Evolutionary conservation across 35 echinoderm and acorn worm species (phyloP).

Genomic region (Eucidaris tribuloides): DNA sequence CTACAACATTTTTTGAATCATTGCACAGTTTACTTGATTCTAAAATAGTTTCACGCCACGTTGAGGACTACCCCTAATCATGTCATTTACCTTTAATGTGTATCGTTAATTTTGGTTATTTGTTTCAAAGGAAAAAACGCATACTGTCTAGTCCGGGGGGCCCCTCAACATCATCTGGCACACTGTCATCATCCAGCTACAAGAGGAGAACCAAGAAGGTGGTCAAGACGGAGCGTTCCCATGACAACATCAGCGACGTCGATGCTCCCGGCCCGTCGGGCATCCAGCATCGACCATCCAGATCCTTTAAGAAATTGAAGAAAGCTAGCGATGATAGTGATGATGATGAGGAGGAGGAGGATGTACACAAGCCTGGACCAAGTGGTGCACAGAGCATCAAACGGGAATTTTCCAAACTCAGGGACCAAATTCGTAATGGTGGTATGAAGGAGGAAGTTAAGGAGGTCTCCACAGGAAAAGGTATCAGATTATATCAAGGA

Average conservation of each 20-base stretch:
- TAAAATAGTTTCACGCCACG: no score
- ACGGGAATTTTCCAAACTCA: background rate
- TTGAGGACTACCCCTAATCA: no score
- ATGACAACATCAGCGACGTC: slow-evolving; percentile 27
- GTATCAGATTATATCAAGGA: background rate
- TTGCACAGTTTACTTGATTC: no score
- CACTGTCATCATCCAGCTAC: no score
- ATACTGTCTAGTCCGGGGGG: background rate
- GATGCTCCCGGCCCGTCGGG: background rate
- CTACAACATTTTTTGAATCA: no score
- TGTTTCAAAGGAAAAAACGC: background rate
- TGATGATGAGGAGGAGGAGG: slow-evolving; percentile 13
- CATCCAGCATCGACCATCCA: background rate
- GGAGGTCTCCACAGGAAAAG: background rate
- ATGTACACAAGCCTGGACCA: slow-evolving; percentile 23
- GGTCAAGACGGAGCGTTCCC: no score
- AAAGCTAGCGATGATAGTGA: slow-evolving; percentile 33
- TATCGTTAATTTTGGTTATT: no score
- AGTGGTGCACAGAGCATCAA: background rate
- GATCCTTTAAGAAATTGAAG: slow-evolving; percentile 1
- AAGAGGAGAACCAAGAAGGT: no score
- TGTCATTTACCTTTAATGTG: no score
- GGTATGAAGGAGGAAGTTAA: background rate
- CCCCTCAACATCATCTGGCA: background rate
- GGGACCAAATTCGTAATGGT: background rate